These are phyloP conservation scores for Thymallus thymallus DNA, from an alignment of 2,113 vertebrate species.

Conservation along the genomic window DNA sequence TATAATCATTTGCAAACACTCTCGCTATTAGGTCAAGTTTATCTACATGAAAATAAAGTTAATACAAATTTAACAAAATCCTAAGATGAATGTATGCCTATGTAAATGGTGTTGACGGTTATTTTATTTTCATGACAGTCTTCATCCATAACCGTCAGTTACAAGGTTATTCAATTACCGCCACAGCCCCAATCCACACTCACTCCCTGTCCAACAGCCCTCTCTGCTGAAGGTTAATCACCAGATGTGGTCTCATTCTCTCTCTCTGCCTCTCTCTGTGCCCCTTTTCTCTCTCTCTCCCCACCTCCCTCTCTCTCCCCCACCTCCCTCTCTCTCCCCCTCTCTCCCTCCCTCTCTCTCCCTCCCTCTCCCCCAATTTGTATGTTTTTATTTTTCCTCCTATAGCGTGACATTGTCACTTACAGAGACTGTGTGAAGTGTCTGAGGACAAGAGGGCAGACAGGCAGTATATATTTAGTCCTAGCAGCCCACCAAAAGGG, in stretches of 20 bases:
- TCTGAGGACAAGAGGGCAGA: conserved; percentile 20
- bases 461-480: conserved; percentile 38
- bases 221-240: background rate
- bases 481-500: background rate
- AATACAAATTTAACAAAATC: too few species aligned
- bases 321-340: background rate
- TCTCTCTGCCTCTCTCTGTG: background rate
- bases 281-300: background rate
- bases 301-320: background rate
- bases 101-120: too few species aligned
- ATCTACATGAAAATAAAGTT: too few species aligned
- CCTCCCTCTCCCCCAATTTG: background rate
- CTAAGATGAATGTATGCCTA: too few species aligned
- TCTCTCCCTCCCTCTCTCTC: background rate
- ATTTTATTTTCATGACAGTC: too few species aligned
- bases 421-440: conserved; percentile 61
- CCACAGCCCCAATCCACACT: too few species aligned
- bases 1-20: too few species aligned
- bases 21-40: too few species aligned
- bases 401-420: background rate
- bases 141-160: too few species aligned
- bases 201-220: background rate
- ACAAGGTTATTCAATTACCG: too few species aligned
- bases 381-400: background rate
- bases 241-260: background rate